These are phyloP conservation scores for Bicyclus anynana DNA, from an alignment of 1,140 invertebrate species.

Conservation along the genomic window DNA sequence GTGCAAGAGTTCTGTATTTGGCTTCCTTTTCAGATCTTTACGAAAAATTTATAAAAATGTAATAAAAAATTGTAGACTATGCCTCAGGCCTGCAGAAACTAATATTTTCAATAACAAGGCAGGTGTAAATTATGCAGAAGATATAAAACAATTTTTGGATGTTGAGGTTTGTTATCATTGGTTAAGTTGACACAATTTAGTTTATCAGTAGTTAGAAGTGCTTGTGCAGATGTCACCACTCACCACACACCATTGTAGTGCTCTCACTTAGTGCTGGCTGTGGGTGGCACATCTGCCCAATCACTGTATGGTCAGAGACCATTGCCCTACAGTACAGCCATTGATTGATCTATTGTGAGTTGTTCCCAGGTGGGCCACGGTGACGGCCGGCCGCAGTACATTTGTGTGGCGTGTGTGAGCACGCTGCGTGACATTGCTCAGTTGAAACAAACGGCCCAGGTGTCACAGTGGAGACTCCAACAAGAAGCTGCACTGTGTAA, in stretches of 20 bases:
- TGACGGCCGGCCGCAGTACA: neutral
- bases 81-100: neutral
- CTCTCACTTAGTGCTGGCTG: too few species aligned
- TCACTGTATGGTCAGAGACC: too few species aligned
- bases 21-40: neutral
- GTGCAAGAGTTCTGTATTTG: too few species aligned
- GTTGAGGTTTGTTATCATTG: slow-evolving; percentile 8
- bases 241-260: too few species aligned
- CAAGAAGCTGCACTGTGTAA: neutral
- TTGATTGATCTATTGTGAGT: too few species aligned
- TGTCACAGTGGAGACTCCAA: neutral
- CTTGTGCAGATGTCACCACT: too few species aligned
- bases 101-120: neutral
- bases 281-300: too few species aligned
- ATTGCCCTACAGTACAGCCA: too few species aligned
- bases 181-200: too few species aligned
- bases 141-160: neutral
- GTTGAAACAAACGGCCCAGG: neutral
- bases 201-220: too few species aligned
- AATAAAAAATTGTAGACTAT: neutral
- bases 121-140: neutral
- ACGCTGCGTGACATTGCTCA: neutral
- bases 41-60: neutral
- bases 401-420: neutral
- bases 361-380: neutral